Evolutionary conservation across 2,113 vertebrate species (phyloP).

Genomic region (Rhipidura dahli): DNA sequence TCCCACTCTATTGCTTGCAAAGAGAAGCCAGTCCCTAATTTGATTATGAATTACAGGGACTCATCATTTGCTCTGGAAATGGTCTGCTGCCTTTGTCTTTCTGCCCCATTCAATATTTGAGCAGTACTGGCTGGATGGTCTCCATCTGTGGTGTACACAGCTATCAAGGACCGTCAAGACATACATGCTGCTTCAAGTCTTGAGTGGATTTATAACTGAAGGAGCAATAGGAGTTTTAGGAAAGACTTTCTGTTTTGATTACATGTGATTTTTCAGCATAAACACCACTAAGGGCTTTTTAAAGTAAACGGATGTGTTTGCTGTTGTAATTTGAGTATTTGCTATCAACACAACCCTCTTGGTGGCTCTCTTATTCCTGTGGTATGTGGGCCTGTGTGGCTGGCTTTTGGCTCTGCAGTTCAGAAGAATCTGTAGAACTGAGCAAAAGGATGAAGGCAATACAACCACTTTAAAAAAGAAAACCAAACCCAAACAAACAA

Average conservation of each 20-base stretch:
- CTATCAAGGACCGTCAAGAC: neutral
- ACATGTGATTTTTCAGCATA: neutral
- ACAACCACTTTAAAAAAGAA: neutral
- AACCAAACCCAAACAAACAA: neutral
- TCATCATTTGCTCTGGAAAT: neutral
- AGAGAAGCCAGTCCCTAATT: neutral
- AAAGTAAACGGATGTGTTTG: neutral
- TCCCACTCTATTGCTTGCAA: neutral
- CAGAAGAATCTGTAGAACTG: neutral
- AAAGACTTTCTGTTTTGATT: neutral
- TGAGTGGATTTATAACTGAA: neutral
- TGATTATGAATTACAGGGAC: neutral
- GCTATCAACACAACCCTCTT: neutral
- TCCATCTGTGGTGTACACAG: neutral
- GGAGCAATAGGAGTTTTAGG: neutral
- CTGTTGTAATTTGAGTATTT: neutral
- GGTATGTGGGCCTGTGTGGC: neutral
- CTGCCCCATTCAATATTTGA: neutral
- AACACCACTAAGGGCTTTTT: neutral
- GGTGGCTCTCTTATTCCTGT: neutral
- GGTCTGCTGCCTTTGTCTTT: neutral
- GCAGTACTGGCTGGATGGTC: neutral
- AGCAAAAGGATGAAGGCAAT: neutral
- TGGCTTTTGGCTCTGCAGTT: neutral
- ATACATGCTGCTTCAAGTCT: neutral